Base-by-base conservation (phyloP, 2,113 vertebrate genomes). In the Heterotis niloticus region DNA sequence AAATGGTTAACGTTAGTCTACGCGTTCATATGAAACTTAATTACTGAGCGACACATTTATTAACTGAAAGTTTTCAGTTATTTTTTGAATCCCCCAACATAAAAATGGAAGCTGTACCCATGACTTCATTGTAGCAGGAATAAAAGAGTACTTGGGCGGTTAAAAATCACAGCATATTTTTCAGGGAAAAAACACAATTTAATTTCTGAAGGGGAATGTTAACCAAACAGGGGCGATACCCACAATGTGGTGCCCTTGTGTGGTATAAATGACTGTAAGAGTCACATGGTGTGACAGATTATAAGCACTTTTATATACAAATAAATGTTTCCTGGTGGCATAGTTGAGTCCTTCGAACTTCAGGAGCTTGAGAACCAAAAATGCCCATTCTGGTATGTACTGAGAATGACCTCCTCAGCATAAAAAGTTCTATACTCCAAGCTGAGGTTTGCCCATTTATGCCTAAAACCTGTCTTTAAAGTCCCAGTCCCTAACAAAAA, bases 231-330 rank as follows among this genome's bases (percentile, higher is more conserved):
- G 18, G 68, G 81, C 76, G 83, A 81, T 76, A 78, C 64, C 69
- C 74, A 78, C 28, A 34, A 74, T 73, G 81, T 82, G 75, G 77
- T 85, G 81, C 86, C 85, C 88, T 87, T 89, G 84, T 89, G 84
- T 85, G 80, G 88, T 89, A 90, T 88, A 88, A 89, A 59, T 26
- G 10, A 34, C 4, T 18, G 11, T 66, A 20, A 67, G 72, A 82
- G 23, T 69, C n/a, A 76, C 80, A 44, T 79, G 77, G 73, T 71
- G 52, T 23, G 14, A n/a, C 17, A 65, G n/a, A 57, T 11, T 76
- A 12, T 72, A 20, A 69, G 52, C 79, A 57, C 54, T 54, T 23
- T 56, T 28, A 57, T 5, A 62, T 59, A 16, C 7, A 24, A 14
- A 60, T 26, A 65, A 64, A 51, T 23, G 68, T 76, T 52, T 65